Conservation (phyloP, 2,113 vertebrate genomes). For the Dolichallabes microphthalmus region DNA sequence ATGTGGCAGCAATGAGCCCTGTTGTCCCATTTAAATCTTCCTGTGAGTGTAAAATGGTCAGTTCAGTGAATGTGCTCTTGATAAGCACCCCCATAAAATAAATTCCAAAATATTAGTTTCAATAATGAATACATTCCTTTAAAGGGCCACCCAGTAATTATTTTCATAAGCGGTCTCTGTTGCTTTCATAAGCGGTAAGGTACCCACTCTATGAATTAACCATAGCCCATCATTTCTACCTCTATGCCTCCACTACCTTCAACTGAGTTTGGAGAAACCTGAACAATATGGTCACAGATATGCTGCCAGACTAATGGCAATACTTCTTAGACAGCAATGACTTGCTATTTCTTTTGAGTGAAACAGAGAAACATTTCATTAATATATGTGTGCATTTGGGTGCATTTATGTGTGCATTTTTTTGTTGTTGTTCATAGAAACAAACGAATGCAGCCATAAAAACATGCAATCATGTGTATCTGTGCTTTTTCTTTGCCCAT, state of each 20-base stretch:
- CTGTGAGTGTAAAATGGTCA: not conserved
- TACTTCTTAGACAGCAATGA: not conserved
- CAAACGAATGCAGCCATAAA: too few species aligned
- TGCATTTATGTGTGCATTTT: not conserved
- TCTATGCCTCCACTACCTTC: slow-evolving; percentile 25
- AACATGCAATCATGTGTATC: too few species aligned
- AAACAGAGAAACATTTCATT: slow-evolving; percentile 19
- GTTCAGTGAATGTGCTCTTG: not conserved
- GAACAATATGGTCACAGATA: slow-evolving; percentile 17
- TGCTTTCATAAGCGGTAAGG: slow-evolving; percentile 7
- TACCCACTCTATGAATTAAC: slow-evolving; percentile 6
- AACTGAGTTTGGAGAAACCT: slow-evolving; percentile 1
- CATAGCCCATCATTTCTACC: not conserved
- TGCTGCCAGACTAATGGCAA: slow-evolving; percentile 28
- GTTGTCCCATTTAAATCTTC: too few species aligned
- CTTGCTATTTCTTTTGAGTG: not conserved
- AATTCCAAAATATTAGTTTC: not conserved
- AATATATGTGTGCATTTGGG: not conserved
- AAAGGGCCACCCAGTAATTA: slow-evolving; percentile 1
- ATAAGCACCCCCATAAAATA: not conserved
- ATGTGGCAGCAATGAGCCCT: too few species aligned
- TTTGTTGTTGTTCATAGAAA: too few species aligned
- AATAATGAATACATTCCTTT: not conserved
- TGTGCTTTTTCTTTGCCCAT: too few species aligned
- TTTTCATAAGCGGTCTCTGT: not conserved